Evolutionary conservation across 2,113 vertebrate species (phyloP).

Genomic region (Synodontis membranacea): DNA sequence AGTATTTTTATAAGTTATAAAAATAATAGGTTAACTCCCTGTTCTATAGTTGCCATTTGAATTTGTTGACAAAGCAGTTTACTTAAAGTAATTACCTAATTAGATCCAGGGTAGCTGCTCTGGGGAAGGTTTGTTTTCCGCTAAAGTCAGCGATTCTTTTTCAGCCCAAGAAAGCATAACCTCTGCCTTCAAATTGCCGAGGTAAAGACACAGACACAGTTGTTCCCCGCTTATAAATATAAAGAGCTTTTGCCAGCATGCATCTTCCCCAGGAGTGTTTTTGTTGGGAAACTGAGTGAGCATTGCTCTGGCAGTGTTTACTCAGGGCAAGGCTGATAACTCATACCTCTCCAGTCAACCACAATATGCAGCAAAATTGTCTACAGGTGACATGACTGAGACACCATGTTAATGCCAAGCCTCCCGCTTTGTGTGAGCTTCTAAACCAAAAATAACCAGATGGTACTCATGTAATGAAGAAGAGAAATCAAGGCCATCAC

Average conservation of each 20-base stretch:
- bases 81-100: conserved; percentile 47
- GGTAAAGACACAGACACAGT: conserved; percentile 20
- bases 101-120: conserved; percentile 17
- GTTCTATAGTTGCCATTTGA: conserved; percentile 23
- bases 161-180: conserved; percentile 24
- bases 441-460: conserved; percentile 27
- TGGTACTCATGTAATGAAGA: conserved; percentile 30
- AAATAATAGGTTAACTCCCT: conserved; percentile 11
- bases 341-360: conserved; percentile 4
- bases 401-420: background rate
- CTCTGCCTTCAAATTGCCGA: conserved; percentile 13
- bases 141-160: conserved; percentile 42
- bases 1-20: background rate
- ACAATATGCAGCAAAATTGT: background rate
- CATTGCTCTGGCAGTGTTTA: conserved; percentile 1
- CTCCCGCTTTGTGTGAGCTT: background rate
- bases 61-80: conserved; percentile 42
- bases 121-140: conserved; percentile 17
- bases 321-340: background rate
- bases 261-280: conserved; percentile 13
- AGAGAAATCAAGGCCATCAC: conserved; percentile 33
- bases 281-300: background rate
- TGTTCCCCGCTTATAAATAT: background rate
- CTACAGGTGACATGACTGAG: conserved; percentile 14
- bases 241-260: conserved; percentile 6